Evolutionary conservation across 2,113 vertebrate species (phyloP).

Genomic region (Excalfactoria chinensis): DNA sequence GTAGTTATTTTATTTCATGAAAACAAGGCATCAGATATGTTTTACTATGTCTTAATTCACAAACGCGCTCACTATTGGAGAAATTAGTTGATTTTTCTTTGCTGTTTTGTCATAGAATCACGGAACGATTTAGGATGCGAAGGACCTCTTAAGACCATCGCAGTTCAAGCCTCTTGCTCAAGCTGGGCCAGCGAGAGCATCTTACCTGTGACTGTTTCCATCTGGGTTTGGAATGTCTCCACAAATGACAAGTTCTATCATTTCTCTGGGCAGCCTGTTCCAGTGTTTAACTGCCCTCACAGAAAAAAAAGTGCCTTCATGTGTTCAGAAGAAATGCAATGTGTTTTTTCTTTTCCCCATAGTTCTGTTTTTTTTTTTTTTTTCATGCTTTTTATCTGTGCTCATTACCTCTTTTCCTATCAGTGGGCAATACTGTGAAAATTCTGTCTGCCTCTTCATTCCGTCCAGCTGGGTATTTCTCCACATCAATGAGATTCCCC

Average conservation of each 20-base stretch:
- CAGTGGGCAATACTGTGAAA: neutral
- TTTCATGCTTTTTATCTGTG: neutral
- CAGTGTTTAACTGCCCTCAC: neutral
- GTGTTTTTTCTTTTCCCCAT: neutral
- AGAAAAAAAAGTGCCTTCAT: neutral
- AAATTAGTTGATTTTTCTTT: neutral
- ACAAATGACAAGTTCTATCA: neutral
- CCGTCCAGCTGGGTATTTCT: neutral
- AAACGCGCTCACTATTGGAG: neutral
- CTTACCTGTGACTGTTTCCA: neutral
- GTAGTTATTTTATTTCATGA: neutral
- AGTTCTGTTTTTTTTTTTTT: neutral
- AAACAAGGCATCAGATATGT: neutral
- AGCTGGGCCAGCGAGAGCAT: neutral
- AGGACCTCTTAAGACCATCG: neutral
- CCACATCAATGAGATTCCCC: neutral
- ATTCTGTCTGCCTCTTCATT: neutral
- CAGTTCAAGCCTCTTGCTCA: neutral
- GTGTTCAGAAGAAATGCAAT: neutral
- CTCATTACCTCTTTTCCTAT: neutral
- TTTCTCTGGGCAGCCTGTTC: neutral
- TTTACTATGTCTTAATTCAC: neutral
- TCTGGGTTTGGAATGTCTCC: neutral
- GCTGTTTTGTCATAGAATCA: neutral
- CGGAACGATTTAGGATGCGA: neutral